phyloP scores from a whole-genome alignment of 2,113 vertebrate species.

The Oxygymnocypris stewartii region DNA sequence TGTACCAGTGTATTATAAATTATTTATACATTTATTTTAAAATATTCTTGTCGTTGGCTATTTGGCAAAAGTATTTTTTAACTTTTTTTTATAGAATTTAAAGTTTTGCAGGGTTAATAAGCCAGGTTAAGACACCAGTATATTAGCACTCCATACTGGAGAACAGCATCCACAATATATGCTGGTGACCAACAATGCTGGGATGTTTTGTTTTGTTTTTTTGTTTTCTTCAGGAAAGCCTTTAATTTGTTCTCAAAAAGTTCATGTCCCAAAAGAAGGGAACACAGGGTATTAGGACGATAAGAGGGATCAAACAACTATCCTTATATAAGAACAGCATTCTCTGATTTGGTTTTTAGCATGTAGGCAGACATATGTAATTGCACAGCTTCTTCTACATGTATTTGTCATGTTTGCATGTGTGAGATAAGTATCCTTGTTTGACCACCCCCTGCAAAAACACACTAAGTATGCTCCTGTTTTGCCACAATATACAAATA shows the following conservation, averaged over 20 bases:
- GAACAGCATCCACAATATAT: neutral
- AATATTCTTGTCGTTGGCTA: no score
- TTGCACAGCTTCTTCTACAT: neutral
- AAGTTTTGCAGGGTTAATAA: no score
- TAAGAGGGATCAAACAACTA: slow-evolving; percentile 6
- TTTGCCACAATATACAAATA: slow-evolving; percentile 48
- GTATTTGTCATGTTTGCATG: neutral
- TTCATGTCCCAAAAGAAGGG: neutral
- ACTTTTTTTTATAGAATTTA: no score
- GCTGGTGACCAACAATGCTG: neutral
- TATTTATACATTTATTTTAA: neutral
- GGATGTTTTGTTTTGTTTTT: neutral
- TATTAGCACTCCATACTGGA: no score
- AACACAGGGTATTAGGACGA: neutral
- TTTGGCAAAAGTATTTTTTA: no score
- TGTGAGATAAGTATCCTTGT: neutral
- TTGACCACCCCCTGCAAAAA: neutral
- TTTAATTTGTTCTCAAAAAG: neutral
- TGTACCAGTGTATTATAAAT: neutral
- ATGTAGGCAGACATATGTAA: neutral
- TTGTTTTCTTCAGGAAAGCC: neutral
- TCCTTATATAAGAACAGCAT: neutral
- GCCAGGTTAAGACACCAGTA: no score
- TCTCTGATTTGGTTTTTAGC: neutral
- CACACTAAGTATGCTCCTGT: slow-evolving; percentile 9